A percentile compares a stretch with the other conserved stretches of the same genome.
phyloP scores from a whole-genome alignment of 2,113 vertebrate species.

The Chionomys nivalis region DNA sequence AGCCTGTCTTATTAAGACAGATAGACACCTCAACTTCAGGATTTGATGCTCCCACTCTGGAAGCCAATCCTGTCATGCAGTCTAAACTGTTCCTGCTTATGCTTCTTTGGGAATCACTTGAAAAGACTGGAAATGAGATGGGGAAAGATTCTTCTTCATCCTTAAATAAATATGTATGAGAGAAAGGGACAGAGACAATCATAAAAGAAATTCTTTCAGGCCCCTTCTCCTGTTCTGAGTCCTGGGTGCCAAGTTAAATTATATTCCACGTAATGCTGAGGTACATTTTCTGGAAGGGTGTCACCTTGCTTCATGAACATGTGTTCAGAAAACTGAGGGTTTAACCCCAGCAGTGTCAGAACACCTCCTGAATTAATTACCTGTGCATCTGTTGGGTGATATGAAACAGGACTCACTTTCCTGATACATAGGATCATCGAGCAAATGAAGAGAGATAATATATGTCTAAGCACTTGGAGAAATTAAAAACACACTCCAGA shows the following conservation, averaged over 20 bases:
- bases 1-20: background rate
- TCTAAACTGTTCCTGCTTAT: conserved; percentile 4
- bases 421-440: background rate
- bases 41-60: background rate
- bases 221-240: background rate
- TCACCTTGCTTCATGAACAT: background rate
- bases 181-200: background rate
- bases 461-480: conserved; percentile 57
- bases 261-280: background rate
- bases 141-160: background rate
- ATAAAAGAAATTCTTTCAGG: background rate
- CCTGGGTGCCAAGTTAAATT: background rate
- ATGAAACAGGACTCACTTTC: conserved; percentile 34
- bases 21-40: background rate
- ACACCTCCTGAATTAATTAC: background rate
- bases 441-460: conserved; percentile 53
- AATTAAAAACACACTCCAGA: conserved; percentile 63
- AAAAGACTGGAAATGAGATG: background rate
- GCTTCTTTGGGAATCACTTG: conserved; percentile 56
- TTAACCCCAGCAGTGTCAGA: background rate
- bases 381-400: background rate
- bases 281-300: background rate
- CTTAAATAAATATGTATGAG: conserved; percentile 22
- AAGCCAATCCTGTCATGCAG: conserved; percentile 56
- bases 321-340: background rate